These are phyloP conservation scores for Coelopa pilipes DNA, from an alignment of 2,888 invertebrate genomes.

Conservation along the genomic window DNA sequence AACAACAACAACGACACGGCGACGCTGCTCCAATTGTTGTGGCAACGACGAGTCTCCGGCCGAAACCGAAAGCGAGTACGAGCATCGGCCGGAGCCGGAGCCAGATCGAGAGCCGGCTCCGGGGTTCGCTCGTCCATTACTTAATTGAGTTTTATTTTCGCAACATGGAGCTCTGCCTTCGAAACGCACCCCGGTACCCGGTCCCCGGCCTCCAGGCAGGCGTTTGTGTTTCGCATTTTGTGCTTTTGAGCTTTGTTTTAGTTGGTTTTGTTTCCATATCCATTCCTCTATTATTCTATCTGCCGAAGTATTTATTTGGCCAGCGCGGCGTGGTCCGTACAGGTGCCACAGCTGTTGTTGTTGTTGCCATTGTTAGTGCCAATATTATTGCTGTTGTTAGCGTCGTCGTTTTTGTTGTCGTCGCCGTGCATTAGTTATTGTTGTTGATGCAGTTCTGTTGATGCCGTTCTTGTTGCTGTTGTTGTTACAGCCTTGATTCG, in stretches of 20 bases:
- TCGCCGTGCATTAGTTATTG: conserved; percentile 11
- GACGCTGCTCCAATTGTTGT: conserved; percentile 12
- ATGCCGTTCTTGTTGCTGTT: background rate
- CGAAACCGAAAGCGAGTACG: background rate
- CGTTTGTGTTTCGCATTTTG: conserved; percentile 28
- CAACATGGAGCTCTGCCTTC: conserved; percentile 14
- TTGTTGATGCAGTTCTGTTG: conserved; percentile 39
- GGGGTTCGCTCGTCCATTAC: conserved; percentile 20
- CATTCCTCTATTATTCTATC: conserved; percentile 38
- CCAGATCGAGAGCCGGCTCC: background rate
- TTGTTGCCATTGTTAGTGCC: conserved; percentile 20
- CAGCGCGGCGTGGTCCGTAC: conserved; percentile 14
- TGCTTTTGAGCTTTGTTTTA: conserved; percentile 36
- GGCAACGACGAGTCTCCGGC: background rate
- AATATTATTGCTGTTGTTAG: background rate
- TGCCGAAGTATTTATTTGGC: conserved; percentile 20
- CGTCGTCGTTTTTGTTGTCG: background rate
- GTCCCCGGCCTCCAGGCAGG: too few relatives aligned
- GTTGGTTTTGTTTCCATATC: conserved; percentile 44
- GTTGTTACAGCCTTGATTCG: background rate
- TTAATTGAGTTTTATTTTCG: conserved; percentile 31
- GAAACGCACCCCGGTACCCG: too few relatives aligned
- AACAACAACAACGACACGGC: too few relatives aligned
- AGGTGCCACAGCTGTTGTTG: conserved; percentile 39
- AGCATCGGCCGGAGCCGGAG: too few relatives aligned